These are phyloP conservation scores for Meriones unguiculatus DNA, from an alignment of 2,113 vertebrate species.

Conservation along the genomic window DNA sequence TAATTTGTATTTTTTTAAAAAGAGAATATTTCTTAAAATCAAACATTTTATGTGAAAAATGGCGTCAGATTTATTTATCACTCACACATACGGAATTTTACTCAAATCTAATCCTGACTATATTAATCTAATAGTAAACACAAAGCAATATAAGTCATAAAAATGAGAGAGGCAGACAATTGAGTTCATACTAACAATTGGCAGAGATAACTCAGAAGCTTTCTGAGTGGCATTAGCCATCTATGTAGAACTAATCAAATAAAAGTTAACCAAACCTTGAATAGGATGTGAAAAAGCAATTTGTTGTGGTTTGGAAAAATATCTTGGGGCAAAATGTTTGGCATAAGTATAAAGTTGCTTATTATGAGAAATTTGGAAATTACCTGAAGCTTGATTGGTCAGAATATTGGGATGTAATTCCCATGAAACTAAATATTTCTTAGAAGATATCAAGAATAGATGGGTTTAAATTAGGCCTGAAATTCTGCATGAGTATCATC, in stretches of 20 bases:
- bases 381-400: slow-evolving; percentile 67
- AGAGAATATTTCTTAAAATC: not conserved
- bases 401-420: slow-evolving; percentile 69
- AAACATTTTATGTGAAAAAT: not conserved
- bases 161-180: not conserved
- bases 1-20: not conserved
- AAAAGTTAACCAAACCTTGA: not conserved
- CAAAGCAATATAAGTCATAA: not conserved
- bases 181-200: not conserved
- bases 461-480: slow-evolving; percentile 64
- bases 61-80: not conserved
- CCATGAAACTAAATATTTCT: slow-evolving; percentile 74
- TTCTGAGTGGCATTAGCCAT: not conserved
- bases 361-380: slow-evolving; percentile 70
- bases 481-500: slow-evolving; percentile 55
- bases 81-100: not conserved
- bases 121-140: not conserved
- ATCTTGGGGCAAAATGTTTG: slow-evolving; percentile 33
- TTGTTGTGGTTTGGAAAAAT: slow-evolving; percentile 29
- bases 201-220: not conserved
- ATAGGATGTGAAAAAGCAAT: not conserved
- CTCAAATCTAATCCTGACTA: not conserved
- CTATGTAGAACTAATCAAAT: not conserved
- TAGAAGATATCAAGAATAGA: slow-evolving; percentile 62
- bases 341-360: slow-evolving; percentile 67